phyloP scores from a whole-genome alignment of 1,140 invertebrate genomes.

The Adelges cooleyi region DNA sequence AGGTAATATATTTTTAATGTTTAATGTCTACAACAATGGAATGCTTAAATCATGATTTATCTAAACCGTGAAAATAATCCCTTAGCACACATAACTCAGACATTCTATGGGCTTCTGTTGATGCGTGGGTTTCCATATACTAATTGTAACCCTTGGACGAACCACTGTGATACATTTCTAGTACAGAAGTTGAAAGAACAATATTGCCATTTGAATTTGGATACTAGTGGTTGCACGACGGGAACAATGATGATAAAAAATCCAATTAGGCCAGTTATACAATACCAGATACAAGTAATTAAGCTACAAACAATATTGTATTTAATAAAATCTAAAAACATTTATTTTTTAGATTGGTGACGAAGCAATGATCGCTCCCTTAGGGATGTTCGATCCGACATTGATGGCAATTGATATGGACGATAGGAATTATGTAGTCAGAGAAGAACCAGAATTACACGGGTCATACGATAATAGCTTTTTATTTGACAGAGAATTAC shows the following conservation, averaged over 20 bases:
- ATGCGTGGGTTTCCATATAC: slow-evolving; percentile 82
- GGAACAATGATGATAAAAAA: slow-evolving; percentile 64
- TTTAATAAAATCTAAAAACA: not conserved
- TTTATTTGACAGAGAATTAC: too few species aligned
- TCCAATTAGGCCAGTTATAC: slow-evolving; percentile 53
- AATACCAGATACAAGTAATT: slow-evolving; percentile 54
- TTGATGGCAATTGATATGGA: slow-evolving; percentile 70
- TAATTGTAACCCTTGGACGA: slow-evolving; percentile 51
- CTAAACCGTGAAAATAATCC: too few species aligned
- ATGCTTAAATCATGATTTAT: too few species aligned
- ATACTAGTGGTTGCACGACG: slow-evolving; percentile 71
- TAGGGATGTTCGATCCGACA: slow-evolving; percentile 80
- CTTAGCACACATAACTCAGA: slow-evolving; percentile 34
- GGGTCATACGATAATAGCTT: too few species aligned
- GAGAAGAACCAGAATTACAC: too few species aligned
- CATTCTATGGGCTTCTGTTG: slow-evolving; percentile 61
- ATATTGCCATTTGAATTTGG: slow-evolving; percentile 81
- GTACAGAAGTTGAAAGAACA: slow-evolving; percentile 77
- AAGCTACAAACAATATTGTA: too few species aligned
- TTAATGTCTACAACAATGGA: too few species aligned
- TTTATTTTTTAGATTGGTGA: slow-evolving; percentile 67
- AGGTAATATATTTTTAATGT: too few species aligned
- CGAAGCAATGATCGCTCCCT: slow-evolving; percentile 78
- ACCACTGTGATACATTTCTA: slow-evolving; percentile 57
- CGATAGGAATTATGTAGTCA: too few species aligned